Base-by-base conservation (phyloP, 2,797 vertebrate genomes). In the Eospalax fontanierii region DNA sequence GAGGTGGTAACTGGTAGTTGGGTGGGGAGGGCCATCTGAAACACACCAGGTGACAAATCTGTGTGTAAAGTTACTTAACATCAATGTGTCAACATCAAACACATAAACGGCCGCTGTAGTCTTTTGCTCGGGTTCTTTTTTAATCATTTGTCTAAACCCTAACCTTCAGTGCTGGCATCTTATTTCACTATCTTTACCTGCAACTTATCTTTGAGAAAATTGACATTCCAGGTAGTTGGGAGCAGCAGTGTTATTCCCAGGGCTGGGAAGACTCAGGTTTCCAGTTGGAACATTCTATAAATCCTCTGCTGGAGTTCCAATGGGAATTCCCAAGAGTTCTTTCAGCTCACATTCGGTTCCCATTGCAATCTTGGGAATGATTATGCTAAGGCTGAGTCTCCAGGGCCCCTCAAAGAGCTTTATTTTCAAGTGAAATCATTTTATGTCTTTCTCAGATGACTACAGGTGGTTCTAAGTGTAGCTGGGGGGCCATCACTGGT, bases 341-440 rank as follows among this genome's bases (percentile, higher is more conserved):
- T 85, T 91, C 66, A 73, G 70, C 75, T 95, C 70, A 79, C 63
- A 43, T 65, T 76, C 14, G 24, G 59, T 57, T 79, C 76, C 87
- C 24, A 1, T 0, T 40, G 50, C 83, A 65, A 50, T 63, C 87
- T 33, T 40, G 87, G 94, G 63, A 87, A 71, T 2, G 68, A 87
- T 68, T 66, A 46, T 71, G 83, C 63, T 50, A 78, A 92, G 7
- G 0, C 35, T 33, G 84, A 43, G 38, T 92, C 83, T 92, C 92
- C 10, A 40, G 57, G 68, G 43, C 50, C 46, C 73, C 78, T 76
- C 11, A 28, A 70, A 93, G 84, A 63, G 86, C 80, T 91, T 93
- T 90, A 61, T 85, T 91, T 96, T 83, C 71, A 87, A 93, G 95
- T 68, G 38, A 91, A 78, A 54, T 90, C 61, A 30, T 90, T 86